phyloP scores from a whole-genome alignment of 1,140 invertebrate genomes.

The Dryas iulia region DNA sequence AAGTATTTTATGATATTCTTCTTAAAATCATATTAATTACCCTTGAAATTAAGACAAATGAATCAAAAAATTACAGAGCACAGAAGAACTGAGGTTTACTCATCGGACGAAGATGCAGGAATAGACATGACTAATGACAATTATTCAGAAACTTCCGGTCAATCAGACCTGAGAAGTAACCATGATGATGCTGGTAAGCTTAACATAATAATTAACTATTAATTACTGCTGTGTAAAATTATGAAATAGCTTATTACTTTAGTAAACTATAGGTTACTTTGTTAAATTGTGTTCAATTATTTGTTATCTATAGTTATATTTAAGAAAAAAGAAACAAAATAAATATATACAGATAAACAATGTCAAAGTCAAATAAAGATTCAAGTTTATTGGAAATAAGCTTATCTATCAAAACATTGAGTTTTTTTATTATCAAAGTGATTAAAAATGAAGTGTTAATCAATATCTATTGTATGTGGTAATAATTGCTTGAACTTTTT shows the following conservation, averaged over 20 bases:
- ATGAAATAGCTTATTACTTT: no score
- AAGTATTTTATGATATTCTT: no score
- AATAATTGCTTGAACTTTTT: background rate
- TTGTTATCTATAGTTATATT: background rate
- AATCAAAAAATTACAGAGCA: conserved; percentile 51
- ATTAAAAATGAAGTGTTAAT: background rate
- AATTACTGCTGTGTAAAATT: background rate
- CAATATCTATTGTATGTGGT: background rate
- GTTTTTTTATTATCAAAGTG: background rate
- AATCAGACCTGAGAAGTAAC: conserved; percentile 68
- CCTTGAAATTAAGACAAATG: background rate
- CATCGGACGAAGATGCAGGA: conserved; percentile 71
- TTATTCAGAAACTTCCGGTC: conserved; percentile 63
- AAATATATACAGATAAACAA: background rate
- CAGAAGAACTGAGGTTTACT: conserved; percentile 70
- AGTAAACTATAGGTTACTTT: no score
- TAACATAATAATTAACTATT: background rate
- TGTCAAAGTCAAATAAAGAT: background rate
- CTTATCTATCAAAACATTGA: background rate
- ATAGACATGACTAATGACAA: conserved; percentile 74
- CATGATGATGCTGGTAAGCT: conserved; percentile 68
- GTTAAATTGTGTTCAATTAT: background rate
- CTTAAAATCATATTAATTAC: background rate
- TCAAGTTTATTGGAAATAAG: background rate
- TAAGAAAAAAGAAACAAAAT: background rate